Conservation (phyloP, 2,888 invertebrate genomes). For the Achlya flavicornis region DNA sequence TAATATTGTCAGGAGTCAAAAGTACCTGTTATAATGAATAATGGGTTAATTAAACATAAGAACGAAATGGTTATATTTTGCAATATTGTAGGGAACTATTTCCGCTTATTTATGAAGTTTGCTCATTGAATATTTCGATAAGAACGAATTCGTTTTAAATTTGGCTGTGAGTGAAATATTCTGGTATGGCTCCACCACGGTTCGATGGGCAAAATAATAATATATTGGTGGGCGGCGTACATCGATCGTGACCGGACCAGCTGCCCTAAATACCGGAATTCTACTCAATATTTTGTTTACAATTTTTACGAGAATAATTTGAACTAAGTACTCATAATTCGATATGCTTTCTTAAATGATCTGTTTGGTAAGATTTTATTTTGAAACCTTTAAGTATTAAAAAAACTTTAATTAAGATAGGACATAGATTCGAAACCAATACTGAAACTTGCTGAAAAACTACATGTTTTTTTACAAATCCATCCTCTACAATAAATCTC, state of each 20-base stretch:
- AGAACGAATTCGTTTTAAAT: conserved; percentile 62
- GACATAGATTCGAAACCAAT: too few species aligned
- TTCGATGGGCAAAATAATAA: conserved; percentile 64
- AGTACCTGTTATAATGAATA: conserved; percentile 49
- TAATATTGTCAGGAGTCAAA: conserved; percentile 49
- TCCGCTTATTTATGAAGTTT: conserved; percentile 13
- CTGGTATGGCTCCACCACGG: conserved; percentile 53
- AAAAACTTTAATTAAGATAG: too few species aligned
- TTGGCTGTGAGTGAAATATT: conserved; percentile 60
- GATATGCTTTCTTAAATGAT: neutral
- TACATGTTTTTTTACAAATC: too few species aligned
- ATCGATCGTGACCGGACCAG: conserved; percentile 30
- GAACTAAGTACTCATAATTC: neutral
- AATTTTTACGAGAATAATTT: neutral
- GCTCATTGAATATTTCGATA: conserved; percentile 41
- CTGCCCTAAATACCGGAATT: conserved; percentile 36
- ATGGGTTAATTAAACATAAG: conserved; percentile 16
- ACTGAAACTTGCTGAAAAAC: too few species aligned
- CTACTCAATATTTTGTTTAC: conserved; percentile 14
- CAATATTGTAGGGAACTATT: conserved; percentile 27
- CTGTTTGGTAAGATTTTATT: too few species aligned
- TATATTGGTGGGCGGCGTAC: conserved; percentile 49
- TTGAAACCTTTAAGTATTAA: too few species aligned
- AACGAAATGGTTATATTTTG: conserved; percentile 10
- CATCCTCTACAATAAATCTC: neutral